Evolutionary conservation across 2,113 vertebrate genomes (phyloP).

Genomic region (Micromys minutus): DNA sequence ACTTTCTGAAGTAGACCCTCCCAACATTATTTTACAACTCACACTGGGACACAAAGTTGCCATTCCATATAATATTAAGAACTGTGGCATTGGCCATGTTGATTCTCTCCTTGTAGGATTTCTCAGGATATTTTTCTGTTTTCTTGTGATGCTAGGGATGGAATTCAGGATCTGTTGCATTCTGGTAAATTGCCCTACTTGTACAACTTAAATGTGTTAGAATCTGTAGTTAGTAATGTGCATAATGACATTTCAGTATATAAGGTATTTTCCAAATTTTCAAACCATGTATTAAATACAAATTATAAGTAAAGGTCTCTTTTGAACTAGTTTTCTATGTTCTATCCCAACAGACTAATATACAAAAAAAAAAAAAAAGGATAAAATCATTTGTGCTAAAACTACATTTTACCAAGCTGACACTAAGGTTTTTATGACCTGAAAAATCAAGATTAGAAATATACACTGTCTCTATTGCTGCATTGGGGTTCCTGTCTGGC

Average conservation of each 20-base stretch:
- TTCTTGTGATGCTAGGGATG: not conserved
- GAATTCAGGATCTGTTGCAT: not conserved
- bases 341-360: not conserved
- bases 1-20: not conserved
- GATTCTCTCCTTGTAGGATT: not conserved
- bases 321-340: not conserved
- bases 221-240: not conserved
- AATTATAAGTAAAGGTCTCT: not conserved
- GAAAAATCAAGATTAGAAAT: not conserved
- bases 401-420: not conserved
- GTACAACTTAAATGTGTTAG: not conserved
- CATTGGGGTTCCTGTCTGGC: too few relatives aligned
- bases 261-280: not conserved
- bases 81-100: not conserved
- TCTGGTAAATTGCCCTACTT: not conserved
- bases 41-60: not conserved
- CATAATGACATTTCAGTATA: not conserved
- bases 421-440: not conserved
- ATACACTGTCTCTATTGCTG: not conserved
- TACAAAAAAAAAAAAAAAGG: conserved; percentile 6
- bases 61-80: not conserved
- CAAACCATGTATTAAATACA: not conserved
- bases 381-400: not conserved
- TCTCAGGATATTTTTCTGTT: conserved; percentile 10
- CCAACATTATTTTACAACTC: not conserved